phyloP scores from a whole-genome alignment of 2,113 vertebrate species.

The Sceloporus undulatus region DNA sequence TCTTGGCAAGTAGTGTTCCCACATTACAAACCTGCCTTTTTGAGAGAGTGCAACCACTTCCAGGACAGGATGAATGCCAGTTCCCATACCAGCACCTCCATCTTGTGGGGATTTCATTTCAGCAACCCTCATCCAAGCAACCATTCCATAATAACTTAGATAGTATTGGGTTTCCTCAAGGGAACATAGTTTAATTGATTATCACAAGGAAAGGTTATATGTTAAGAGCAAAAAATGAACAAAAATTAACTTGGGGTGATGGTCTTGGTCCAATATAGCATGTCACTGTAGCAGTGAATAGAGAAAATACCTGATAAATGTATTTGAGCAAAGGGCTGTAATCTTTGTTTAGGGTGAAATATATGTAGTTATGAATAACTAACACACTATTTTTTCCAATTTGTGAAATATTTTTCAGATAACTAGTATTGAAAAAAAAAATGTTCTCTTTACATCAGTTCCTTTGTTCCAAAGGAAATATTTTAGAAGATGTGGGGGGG shows the following conservation, averaged over 20 bases:
- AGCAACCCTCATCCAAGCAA: not conserved
- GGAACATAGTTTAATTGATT: constrained; percentile 21
- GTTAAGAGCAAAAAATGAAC: not conserved
- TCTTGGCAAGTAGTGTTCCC: not conserved
- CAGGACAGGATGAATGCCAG: not conserved
- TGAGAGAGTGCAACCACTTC: not conserved
- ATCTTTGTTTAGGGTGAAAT: constrained; percentile 44
- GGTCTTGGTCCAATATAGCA: constrained; percentile 41
- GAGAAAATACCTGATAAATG: constrained; percentile 38
- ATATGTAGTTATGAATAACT: constrained; percentile 38
- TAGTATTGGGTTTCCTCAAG: constrained; percentile 12
- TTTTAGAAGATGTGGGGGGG: constrained; percentile 38
- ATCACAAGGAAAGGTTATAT: constrained; percentile 47
- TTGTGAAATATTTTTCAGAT: constrained; percentile 39
- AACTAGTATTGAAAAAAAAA: constrained; percentile 49
- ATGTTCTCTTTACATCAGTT: constrained; percentile 44
- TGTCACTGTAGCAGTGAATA: not conserved
- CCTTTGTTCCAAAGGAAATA: constrained; percentile 39
- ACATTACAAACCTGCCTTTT: not conserved
- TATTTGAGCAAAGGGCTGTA: constrained; percentile 58
- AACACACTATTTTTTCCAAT: constrained; percentile 33
- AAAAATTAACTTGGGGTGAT: constrained; percentile 10
- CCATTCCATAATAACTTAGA: not conserved
- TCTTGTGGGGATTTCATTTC: not conserved
- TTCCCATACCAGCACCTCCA: not conserved